Evolutionary conservation across 2,113 vertebrate genomes (phyloP).

Genomic region (Hyperoodon ampullatus): DNA sequence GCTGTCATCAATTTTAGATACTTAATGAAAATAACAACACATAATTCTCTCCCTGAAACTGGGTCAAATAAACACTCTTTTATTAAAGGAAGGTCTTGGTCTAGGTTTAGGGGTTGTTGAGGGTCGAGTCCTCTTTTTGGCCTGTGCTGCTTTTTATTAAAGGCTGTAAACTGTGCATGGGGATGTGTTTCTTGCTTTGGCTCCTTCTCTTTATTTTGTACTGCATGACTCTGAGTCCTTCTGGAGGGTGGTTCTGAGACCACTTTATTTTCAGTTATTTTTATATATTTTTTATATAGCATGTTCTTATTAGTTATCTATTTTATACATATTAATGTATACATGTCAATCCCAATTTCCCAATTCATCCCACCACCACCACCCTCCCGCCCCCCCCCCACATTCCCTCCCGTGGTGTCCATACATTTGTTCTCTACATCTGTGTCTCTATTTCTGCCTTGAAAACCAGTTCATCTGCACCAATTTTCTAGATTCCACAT

Average conservation of each 20-base stretch:
- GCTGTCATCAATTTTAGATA: background rate
- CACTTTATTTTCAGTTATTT: no score
- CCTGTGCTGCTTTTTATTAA: background rate
- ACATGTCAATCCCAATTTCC: no score
- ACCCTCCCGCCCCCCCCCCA: no score
- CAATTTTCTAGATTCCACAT: no score
- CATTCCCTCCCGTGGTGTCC: no score
- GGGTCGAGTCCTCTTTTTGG: background rate
- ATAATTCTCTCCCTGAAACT: background rate
- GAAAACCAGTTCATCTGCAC: no score
- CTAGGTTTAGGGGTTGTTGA: background rate
- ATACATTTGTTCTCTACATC: no score
- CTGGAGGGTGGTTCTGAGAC: background rate
- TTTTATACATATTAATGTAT: no score
- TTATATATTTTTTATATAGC: no score
- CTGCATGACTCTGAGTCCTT: background rate
- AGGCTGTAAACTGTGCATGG: background rate
- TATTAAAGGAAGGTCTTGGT: background rate
- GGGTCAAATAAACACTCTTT: background rate
- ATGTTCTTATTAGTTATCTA: no score
- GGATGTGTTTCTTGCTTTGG: background rate
- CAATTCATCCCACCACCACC: no score
- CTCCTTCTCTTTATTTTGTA: background rate
- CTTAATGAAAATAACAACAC: background rate
- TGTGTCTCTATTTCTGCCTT: no score